Base-by-base conservation (phyloP, 92 coral and sea anemone species). In the Parazoanthus swiftii region DNA sequence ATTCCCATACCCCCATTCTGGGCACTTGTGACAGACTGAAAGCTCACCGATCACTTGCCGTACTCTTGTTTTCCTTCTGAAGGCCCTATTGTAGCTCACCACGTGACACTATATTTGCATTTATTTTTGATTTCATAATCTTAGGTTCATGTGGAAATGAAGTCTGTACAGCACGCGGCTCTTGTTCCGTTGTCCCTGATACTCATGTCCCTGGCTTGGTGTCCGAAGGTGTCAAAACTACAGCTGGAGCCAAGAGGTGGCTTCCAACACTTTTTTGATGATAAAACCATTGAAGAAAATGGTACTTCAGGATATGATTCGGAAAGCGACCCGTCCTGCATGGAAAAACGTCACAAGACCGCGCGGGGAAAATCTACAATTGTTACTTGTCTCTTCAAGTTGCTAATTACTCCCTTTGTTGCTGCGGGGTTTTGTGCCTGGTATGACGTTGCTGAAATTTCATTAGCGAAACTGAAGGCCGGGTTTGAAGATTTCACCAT, bases 171-270 rank as follows among this genome's bases (percentile, higher is more conserved):
- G 4, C 23, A 48, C 23, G 80, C 82, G 42, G 65, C 86, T 88
- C 88, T 81, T 33, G 88, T 94, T 81, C 92, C 98, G 38, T 15
- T 81, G 4, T 86, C 97, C n/a, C 94, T 97, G 38, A 6, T 97
- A 4, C 74, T 88, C 36, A 29, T 97, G 74, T 97, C 99, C 11
- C 23, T 95, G 37, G 98, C 99, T 15, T 97, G 99, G 99, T 81
- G 93, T 65, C 96, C 95, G 11, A 89, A 90, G 79, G 79, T 92
- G 5, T 89, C 92, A 44, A 92, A 91, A 63, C 85, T 83, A 4
- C 90, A 85, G 85, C 81, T 90, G 14, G 80, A 88, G 68, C 92
- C 95, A 16, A 86, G 86, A 43, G 78, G 86, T 1, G 79, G 86
- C 25, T 68, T 3, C 43, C 6, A 16, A 23, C 74, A 81, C 48